These are phyloP conservation scores for Daphoenositta chrysoptera DNA, from an alignment of 2,113 vertebrate species.

Conservation along the genomic window DNA sequence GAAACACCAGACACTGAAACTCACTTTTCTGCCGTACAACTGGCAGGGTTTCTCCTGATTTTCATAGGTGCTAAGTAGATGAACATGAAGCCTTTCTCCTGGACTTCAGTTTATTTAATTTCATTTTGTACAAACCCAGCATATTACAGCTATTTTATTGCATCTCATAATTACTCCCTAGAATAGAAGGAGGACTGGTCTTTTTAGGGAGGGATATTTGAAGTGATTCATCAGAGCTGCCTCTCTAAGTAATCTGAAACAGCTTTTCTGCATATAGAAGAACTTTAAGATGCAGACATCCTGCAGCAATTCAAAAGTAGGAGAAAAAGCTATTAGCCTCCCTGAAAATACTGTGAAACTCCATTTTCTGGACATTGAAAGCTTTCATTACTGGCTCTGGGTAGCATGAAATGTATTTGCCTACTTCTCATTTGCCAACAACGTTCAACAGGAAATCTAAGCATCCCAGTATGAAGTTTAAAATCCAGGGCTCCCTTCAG, in stretches of 20 bases:
- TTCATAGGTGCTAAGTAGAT: background rate
- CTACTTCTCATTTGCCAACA: background rate
- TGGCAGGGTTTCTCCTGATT: background rate
- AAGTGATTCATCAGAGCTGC: background rate
- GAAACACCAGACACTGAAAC: background rate
- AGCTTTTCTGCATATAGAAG: background rate
- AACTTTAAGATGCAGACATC: background rate
- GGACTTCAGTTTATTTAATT: background rate
- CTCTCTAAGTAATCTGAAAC: background rate
- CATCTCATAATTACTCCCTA: background rate
- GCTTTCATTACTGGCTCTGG: background rate
- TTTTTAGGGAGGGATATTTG: background rate
- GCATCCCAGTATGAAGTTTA: background rate
- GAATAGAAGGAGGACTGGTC: background rate
- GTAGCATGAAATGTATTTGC: background rate
- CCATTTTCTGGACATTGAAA: background rate
- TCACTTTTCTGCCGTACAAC: background rate
- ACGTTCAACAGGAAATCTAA: background rate
- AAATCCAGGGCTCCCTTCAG: background rate
- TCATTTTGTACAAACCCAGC: background rate
- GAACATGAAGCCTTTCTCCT: background rate
- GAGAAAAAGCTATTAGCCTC: background rate
- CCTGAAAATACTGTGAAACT: background rate
- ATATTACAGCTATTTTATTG: background rate
- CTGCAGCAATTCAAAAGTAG: background rate